A percentile compares a stretch with the other conserved stretches of the same genome.
These are phyloP conservation scores for Trichonephila clavata DNA, from an alignment of 1,140 invertebrate genomes.

Conservation along the genomic window DNA sequence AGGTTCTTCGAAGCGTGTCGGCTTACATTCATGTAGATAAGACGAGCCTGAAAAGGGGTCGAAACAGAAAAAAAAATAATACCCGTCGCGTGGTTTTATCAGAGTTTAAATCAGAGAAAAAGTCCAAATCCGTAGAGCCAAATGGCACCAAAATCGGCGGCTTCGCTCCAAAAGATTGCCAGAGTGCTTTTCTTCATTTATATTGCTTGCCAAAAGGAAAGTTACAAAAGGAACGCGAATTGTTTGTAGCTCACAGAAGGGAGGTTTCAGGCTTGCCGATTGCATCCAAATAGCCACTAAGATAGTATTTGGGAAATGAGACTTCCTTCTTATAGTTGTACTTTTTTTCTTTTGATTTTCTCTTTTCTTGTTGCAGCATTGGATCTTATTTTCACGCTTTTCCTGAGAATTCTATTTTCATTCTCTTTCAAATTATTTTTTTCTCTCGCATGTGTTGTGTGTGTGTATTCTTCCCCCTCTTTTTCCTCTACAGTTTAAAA, in stretches of 20 bases:
- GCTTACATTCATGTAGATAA: constrained; percentile 74
- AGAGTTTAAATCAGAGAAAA: constrained; percentile 76
- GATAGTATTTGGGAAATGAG: constrained; percentile 74
- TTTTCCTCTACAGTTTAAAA: constrained; percentile 32
- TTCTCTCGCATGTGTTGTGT: not conserved
- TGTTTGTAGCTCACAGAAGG: constrained; percentile 69
- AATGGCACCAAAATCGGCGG: constrained; percentile 70
- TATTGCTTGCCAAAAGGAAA: constrained; percentile 62
- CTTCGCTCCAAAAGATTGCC: constrained; percentile 73
- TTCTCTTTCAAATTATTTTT: constrained; percentile 23
- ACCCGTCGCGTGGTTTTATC: constrained; percentile 68
- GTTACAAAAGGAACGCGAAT: constrained; percentile 66
- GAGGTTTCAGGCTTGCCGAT: constrained; percentile 64
- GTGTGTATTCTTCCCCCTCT: not conserved
- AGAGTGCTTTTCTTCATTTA: constrained; percentile 75
- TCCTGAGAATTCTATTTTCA: constrained; percentile 63
- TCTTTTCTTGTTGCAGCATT: constrained; percentile 35
- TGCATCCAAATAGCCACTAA: constrained; percentile 72
- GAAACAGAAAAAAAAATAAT: constrained; percentile 50
- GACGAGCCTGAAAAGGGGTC: constrained; percentile 43
- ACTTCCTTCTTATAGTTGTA: constrained; percentile 38
- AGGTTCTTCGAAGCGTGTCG: constrained; percentile 58
- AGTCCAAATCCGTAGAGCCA: constrained; percentile 70
- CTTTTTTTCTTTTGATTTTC: constrained; percentile 10
- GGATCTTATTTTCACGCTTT: constrained; percentile 51